Percentiles rank a stretch among this genome's conserved stretches.
Evolutionary conservation across 2,888 invertebrate species (phyloP).

Genomic region (Epinotia brunnichana): DNA sequence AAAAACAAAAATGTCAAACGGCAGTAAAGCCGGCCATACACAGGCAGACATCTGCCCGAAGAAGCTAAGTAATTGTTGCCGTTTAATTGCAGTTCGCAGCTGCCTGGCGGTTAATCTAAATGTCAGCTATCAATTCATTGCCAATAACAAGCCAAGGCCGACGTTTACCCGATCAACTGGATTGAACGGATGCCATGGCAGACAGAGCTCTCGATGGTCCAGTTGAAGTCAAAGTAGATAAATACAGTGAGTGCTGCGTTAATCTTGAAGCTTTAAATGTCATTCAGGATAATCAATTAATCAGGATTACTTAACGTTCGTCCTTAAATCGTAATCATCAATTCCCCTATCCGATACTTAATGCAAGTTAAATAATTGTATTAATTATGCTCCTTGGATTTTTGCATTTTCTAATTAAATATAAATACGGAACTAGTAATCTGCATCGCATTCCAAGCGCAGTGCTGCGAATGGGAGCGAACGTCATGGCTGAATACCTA

Average conservation of each 20-base stretch:
- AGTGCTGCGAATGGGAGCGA: background rate
- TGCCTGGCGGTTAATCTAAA: slow-evolving; percentile 72
- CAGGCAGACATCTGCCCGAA: slow-evolving; percentile 73
- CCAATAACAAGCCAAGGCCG: slow-evolving; percentile 61
- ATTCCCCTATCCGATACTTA: slow-evolving; percentile 36
- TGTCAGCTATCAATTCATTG: slow-evolving; percentile 77
- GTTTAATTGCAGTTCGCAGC: slow-evolving; percentile 73
- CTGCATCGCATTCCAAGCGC: slow-evolving; percentile 13
- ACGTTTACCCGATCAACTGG: slow-evolving; percentile 55
- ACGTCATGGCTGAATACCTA: slow-evolving; percentile 38
- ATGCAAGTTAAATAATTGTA: too few species aligned
- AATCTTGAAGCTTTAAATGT: slow-evolving; percentile 23
- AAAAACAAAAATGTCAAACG: slow-evolving; percentile 59
- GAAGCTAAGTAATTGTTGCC: slow-evolving; percentile 54
- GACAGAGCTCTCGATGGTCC: slow-evolving; percentile 26
- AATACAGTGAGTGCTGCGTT: slow-evolving; percentile 25
- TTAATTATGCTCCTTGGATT: background rate
- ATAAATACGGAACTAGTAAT: background rate
- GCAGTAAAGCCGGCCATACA: slow-evolving; percentile 58
- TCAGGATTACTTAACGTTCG: slow-evolving; percentile 45
- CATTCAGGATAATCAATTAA: slow-evolving; percentile 46
- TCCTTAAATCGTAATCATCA: slow-evolving; percentile 41
- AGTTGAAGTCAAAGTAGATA: slow-evolving; percentile 33
- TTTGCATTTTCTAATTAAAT: background rate
- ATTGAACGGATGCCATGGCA: slow-evolving; percentile 46